A percentile compares a stretch with the other conserved stretches of the same genome.
Conservation (phyloP, 2,113 vertebrate species). For the Pollachius pollachius region DNA sequence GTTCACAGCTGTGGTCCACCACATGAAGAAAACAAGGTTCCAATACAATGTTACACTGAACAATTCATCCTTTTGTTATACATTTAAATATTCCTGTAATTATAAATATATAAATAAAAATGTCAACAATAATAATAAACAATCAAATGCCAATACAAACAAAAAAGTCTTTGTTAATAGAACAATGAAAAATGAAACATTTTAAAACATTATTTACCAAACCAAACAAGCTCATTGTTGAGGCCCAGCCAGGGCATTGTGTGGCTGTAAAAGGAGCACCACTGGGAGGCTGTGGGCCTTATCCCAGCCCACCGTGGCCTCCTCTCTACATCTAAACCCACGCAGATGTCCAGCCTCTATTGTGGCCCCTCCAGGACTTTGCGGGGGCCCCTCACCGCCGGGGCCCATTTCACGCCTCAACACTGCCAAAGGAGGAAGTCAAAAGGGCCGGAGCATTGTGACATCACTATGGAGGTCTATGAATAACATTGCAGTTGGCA, state of each 20-base stretch:
- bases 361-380: constrained; percentile 36
- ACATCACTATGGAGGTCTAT: constrained; percentile 45
- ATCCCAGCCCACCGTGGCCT: constrained; percentile 49
- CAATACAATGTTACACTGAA: no score
- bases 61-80: no score
- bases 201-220: no score
- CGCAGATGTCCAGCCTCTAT: constrained; percentile 58
- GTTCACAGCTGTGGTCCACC: no score
- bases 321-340: constrained; percentile 43
- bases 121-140: no score
- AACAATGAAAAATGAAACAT: no score
- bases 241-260: constrained; percentile 47
- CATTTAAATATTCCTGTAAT: no score
- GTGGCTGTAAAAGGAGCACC: constrained; percentile 28
- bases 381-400: constrained; percentile 32
- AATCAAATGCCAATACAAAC: no score
- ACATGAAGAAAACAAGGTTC: no score
- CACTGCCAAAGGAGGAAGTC: constrained; percentile 53
- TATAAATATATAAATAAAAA: no score
- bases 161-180: no score
- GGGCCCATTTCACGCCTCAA: constrained; percentile 58
- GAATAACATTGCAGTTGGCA: constrained; percentile 47
- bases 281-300: constrained; percentile 54
- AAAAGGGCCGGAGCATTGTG: constrained; percentile 48
- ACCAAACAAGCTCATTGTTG: not conserved